Evolutionary conservation across 2,888 invertebrate species (phyloP), one percentile per base, ranked within the genome.

Genomic region (Metalampra italica): DNA sequence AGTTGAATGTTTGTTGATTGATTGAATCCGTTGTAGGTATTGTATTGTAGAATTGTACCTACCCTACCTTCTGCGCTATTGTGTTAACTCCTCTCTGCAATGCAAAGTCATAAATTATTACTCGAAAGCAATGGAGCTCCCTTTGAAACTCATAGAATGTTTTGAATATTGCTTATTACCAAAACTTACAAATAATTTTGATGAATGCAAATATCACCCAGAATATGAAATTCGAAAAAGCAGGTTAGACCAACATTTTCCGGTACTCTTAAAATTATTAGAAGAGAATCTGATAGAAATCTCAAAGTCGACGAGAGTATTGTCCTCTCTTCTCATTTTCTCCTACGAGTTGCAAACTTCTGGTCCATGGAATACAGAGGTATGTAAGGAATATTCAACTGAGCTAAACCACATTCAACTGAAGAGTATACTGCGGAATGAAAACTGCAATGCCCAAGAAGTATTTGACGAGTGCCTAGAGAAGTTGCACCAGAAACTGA

Each of bases 391-490:
- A 15, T 75, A 60, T 53, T 53, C 75, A 1, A 53, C 59, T 37
- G 68, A 71, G 53, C 46, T 87, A 7, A 70, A 80, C 46, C 43
- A 45, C 36, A 56, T 73, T 22, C 49, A 66, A 1, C 47, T 86
- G 22, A 62, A 73, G 5, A 59, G 62, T 49, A 54, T 82, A 14
- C 60, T 86, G 11, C n/a, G 22, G n/a, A 9, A 14, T 12, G 15
- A 30, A 7, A 12, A 1, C 1, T 78, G 71, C 51, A 60, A 78
- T 49, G 44, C 59, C 7, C 83, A 86, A 64, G 62, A 68, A 34
- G 59, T 88, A 36, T 87, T 84, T 62, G 77, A 88, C 53, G 68
- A 63, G 22, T 68, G 75, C 42, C 65, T 87, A 43, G 71, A 68
- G 46, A 67, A 71, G 29, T 56, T 87, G 22, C 81, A 84, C 56